Base-by-base conservation (phyloP, 2,888 invertebrate genomes). In the Zaprionus bogoriensis region DNA sequence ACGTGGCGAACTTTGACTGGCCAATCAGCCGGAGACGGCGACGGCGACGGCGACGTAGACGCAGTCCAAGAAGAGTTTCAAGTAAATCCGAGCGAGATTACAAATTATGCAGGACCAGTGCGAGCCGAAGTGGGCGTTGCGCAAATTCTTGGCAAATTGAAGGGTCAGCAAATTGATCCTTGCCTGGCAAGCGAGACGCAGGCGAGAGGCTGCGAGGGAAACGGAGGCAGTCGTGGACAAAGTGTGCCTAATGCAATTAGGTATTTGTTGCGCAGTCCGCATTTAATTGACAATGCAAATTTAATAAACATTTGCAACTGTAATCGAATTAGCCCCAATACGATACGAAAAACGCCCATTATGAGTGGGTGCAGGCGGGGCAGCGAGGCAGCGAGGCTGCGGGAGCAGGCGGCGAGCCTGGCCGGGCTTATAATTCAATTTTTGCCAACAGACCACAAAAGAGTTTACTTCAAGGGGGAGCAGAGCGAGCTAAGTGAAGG, bases 251-350 rank as follows among this genome's bases (percentile, higher is more conserved):
- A 81, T 77, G 75, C 71, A 84, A 84, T 78, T 78, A 78, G 58
- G 30, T 14, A 32, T 55, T n/a, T 20, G 20, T n/a, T 19, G 2
- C 42, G 41, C 20, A 14, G 47, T 50, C 20, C 46, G 27, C 51
- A 68, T 67, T 85, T 78, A 85, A 85, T 79, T 79, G 85, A 72
- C 79, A 79, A 78, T 85, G 82, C 75, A 79, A 85, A 85, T 79
- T 75, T 61, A 72, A 79, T 85, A 69, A 79, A 78, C 82, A 84
- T 81, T 84, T 77, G 67, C 61, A 69, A 75, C 45, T 67, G 59
- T 71, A 74, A 74, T 81, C 63, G 55, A 77, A 67, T 81, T 81
- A 64, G 64, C 25, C 32, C 12, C 12, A 48, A 27, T n/a, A n/a
- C n/a, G n/a, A n/a, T n/a, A 42, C 30, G n/a, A 41, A 68, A 58